Evolutionary conservation across 2,113 vertebrate species (phyloP).

Genomic region (Geococcyx californianus): DNA sequence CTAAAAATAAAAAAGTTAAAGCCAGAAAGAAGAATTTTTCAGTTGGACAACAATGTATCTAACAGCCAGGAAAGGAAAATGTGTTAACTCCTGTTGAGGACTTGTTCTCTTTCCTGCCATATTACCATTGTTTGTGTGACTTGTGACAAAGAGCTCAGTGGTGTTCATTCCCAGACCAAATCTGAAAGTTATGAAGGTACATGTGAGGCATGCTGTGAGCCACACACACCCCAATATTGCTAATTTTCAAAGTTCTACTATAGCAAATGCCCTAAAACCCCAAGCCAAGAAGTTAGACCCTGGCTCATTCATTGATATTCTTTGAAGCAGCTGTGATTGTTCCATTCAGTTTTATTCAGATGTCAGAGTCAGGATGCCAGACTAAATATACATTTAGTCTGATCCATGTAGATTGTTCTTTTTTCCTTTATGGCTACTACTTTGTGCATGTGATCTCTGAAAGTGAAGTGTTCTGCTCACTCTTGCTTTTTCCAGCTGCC

Average conservation of each 20-base stretch:
- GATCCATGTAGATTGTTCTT: not conserved
- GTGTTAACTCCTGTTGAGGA: not conserved
- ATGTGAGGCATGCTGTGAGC: not conserved
- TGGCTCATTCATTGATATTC: fast-evolving
- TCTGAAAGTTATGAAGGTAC: not conserved
- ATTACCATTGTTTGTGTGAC: not conserved
- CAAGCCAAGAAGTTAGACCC: not conserved
- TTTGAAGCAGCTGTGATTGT: not conserved
- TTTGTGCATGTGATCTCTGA: not conserved
- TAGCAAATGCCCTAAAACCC: not conserved
- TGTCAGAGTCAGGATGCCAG: not conserved
- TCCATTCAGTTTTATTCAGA: not conserved
- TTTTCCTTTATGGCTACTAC: not conserved
- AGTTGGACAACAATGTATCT: not conserved
- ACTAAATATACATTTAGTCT: not conserved
- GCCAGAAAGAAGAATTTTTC: not conserved
- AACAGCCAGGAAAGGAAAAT: not conserved
- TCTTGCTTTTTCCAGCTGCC: not conserved
- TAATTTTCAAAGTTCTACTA: not conserved
- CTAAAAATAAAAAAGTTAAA: not conserved
- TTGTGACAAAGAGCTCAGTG: not conserved
- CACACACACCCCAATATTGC: not conserved
- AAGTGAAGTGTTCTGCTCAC: not conserved
- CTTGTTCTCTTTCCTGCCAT: not conserved
- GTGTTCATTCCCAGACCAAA: not conserved